These are phyloP conservation scores for Saturnia pavonia DNA, from an alignment of 2,888 invertebrate genomes.

Conservation along the genomic window DNA sequence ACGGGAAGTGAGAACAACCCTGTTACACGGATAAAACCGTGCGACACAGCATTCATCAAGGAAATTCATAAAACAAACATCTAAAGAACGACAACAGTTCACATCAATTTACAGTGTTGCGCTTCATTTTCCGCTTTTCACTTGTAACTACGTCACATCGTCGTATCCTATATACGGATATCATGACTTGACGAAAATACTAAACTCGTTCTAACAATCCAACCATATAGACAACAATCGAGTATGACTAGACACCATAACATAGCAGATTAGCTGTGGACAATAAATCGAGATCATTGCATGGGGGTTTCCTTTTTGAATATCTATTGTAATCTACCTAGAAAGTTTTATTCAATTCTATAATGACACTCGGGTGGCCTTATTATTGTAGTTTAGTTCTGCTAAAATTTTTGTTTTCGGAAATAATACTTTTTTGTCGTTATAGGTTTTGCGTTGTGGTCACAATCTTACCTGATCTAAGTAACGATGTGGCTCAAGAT, in stretches of 20 bases:
- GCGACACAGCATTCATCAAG: no score
- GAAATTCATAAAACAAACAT: not conserved
- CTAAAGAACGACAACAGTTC: not conserved
- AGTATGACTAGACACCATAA: constrained; percentile 46
- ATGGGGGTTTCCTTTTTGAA: constrained; percentile 64
- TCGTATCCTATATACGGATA: constrained; percentile 22
- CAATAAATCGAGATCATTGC: constrained; percentile 47
- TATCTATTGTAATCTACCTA: no score
- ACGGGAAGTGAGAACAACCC: no score
- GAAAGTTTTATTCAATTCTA: no score
- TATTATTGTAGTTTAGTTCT: no score
- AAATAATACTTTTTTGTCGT: no score
- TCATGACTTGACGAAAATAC: constrained; percentile 18
- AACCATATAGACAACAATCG: constrained; percentile 37
- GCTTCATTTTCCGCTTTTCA: constrained; percentile 9
- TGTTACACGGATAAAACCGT: no score
- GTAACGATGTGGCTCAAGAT: no score
- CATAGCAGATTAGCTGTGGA: constrained; percentile 60
- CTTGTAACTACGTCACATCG: not conserved
- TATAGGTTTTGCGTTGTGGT: no score
- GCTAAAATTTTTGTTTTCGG: no score
- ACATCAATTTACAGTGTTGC: not conserved
- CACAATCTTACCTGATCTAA: no score
- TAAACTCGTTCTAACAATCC: constrained; percentile 14
- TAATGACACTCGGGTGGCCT: no score